Base-by-base conservation (phyloP, 2,888 invertebrate species). In the Ctena decussata region DNA sequence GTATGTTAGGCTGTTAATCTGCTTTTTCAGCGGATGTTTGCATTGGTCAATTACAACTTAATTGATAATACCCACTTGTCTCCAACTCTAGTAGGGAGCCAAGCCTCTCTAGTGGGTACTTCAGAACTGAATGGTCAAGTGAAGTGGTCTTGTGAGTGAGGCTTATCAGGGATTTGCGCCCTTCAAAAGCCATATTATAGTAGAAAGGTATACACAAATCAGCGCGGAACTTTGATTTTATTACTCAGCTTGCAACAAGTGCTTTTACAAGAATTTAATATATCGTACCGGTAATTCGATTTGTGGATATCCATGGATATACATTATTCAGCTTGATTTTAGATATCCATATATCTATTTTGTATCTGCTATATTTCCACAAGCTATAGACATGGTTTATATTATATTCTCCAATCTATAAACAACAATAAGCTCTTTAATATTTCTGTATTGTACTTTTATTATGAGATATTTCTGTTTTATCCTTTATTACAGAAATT, bases 21-120 rank as follows among this genome's bases (percentile, higher is more conserved):
- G n/a, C n/a, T n/a, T n/a, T n/a, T n/a, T 60, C 60, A 60, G 60
- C 60, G 60, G 60, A 60, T 60, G 60, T 60, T 60, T 60, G 21
- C 18, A 8, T 30, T 60, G 30, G 15, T 60, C 60, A 30, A 11
- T 27, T 60, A 60, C 32, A 30, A 3, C 60, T 60, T 60, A 60
- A 30, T 53, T 53, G 53, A 53, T 53, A 53, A 53, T 53, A n/a
- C 53, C 53, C 53, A 53, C 53, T 53, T n/a, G 15, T 12, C 5
- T n/a, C 53, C n/a, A 6, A 24, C 41, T 27, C 11, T 60, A 27
- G 60, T 60, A 21, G 60, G 5, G 6, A 60, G 60, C 21, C 32
- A 30, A 60, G 60, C 30, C 32, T 60, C 24, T 60, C 1, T 27
- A 27, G 60, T 8, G 21, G 30, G 15, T 30, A 60, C 60, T 60